Conservation (phyloP, 2,888 invertebrate genomes). For the Dicycla oo region DNA sequence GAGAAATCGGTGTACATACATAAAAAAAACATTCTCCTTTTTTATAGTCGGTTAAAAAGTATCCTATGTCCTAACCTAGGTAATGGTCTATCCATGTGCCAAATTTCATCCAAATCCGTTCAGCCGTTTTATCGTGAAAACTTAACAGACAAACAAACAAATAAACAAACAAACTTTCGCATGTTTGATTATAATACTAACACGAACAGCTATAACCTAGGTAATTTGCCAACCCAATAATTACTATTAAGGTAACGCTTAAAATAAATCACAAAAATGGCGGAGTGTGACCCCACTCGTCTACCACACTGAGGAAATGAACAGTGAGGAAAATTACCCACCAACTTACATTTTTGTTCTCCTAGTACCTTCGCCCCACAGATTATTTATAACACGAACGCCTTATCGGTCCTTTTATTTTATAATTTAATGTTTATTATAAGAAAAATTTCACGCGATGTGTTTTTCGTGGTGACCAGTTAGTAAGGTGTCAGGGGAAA, state of each 20-base stretch:
- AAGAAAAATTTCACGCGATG: constrained; percentile 66
- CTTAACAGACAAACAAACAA: too few relatives aligned
- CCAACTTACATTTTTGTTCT: constrained; percentile 71
- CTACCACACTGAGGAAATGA: constrained; percentile 74
- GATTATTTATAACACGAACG: constrained; percentile 69
- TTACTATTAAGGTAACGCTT: constrained; percentile 34
- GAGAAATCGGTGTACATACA: too few relatives aligned
- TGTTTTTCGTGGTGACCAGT: constrained; percentile 5
- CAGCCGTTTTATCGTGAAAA: too few relatives aligned
- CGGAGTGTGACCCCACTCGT: constrained; percentile 57
- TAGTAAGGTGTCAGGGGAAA: not conserved
- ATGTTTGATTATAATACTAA: too few relatives aligned
- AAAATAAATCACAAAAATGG: constrained; percentile 56
- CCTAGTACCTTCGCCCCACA: constrained; percentile 55
- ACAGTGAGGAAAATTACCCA: constrained; percentile 76
- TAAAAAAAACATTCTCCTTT: too few relatives aligned
- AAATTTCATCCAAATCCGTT: too few relatives aligned
- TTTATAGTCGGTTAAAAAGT: too few relatives aligned
- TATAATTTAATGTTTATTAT: constrained; percentile 69
- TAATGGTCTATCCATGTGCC: too few relatives aligned
- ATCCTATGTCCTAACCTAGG: too few relatives aligned
- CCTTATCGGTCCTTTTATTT: constrained; percentile 68
- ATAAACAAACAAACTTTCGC: too few relatives aligned
- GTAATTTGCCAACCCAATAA: constrained; percentile 35
- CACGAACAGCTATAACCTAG: not conserved